A percentile compares a stretch with the other conserved stretches of the same genome.
These are phyloP conservation scores for Unio delphinus DNA, from an alignment of 2,888 invertebrate species.

Conservation along the genomic window DNA sequence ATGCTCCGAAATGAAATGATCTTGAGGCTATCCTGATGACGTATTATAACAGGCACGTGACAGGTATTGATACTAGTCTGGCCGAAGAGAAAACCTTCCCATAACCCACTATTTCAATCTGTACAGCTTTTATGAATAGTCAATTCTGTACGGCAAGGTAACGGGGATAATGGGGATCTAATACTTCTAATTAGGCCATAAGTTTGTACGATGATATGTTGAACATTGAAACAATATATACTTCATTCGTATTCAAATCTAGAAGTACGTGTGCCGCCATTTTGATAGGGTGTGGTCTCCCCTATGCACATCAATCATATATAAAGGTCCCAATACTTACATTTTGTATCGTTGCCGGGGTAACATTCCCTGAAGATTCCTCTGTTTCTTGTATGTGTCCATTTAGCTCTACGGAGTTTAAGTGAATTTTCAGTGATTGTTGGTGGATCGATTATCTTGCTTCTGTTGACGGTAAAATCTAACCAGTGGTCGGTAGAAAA, in stretches of 20 bases:
- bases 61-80: too few relatives aligned
- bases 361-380: conserved; percentile 64
- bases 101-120: too few relatives aligned
- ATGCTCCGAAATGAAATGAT: too few relatives aligned
- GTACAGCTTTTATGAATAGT: too few relatives aligned
- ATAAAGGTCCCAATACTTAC: conserved; percentile 46
- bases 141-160: background rate
- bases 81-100: too few relatives aligned
- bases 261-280: background rate
- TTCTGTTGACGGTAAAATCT: conserved; percentile 52
- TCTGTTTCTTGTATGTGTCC: conserved; percentile 50
- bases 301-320: background rate
- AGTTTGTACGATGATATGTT: background rate
- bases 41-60: too few relatives aligned
- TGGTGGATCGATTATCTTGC: conserved; percentile 10
- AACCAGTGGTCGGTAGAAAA: conserved; percentile 66
- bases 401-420: conserved; percentile 22
- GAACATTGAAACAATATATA: background rate
- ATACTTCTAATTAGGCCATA: background rate
- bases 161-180: background rate
- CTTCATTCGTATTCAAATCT: background rate
- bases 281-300: background rate
- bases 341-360: conserved; percentile 57
- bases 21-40: too few relatives aligned
- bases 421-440: background rate